Evolutionary conservation across 2,797 vertebrate genomes (phyloP).

Genomic region (Anisognathus igniventris): DNA sequence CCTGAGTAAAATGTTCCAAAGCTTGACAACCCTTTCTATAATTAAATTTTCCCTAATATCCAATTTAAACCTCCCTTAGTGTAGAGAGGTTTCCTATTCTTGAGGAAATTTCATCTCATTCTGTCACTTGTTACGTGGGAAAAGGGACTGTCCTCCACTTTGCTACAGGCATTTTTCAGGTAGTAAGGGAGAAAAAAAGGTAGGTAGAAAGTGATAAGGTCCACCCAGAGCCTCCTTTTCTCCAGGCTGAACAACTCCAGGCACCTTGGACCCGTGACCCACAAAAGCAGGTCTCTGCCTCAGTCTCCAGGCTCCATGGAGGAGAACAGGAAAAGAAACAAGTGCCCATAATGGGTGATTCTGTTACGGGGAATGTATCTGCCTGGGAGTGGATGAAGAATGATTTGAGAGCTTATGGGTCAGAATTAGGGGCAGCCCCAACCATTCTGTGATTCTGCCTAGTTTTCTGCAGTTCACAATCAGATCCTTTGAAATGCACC

Average conservation of each 20-base stretch:
- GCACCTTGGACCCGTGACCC: neutral
- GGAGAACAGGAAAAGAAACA: neutral
- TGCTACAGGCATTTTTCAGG: neutral
- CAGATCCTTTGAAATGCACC: neutral
- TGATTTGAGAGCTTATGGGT: neutral
- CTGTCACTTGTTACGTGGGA: neutral
- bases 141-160: neutral
- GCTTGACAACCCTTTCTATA: neutral
- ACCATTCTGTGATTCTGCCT: neutral
- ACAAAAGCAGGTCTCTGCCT: neutral
- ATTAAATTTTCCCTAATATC: neutral
- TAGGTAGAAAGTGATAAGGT: neutral
- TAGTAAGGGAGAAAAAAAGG: neutral
- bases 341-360: neutral
- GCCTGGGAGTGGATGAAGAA: neutral
- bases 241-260: neutral
- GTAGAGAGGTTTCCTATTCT: no score
- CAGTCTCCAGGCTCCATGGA: neutral
- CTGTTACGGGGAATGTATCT: no score
- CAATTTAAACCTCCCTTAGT: neutral
- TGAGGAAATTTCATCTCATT: neutral
- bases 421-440: neutral
- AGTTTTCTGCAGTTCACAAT: neutral
- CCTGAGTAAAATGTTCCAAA: neutral
- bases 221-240: neutral